Conservation (phyloP, 2,888 invertebrate genomes). For the Andricus curvator region DNA sequence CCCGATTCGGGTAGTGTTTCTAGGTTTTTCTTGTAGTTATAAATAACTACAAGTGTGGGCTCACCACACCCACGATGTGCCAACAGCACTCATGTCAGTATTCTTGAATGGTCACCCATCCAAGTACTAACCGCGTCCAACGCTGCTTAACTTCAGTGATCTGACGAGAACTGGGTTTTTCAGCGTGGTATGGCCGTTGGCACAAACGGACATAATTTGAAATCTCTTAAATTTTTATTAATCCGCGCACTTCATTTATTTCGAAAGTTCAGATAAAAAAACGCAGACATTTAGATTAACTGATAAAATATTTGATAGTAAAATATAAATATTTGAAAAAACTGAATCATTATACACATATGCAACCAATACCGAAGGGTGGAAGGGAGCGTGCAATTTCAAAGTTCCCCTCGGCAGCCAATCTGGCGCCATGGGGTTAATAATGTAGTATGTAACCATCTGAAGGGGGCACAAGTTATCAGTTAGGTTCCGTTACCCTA, state of each 20-base stretch:
- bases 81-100: too few species aligned
- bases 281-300: neutral
- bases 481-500: slow-evolving; percentile 5
- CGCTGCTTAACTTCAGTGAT: too few species aligned
- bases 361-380: slow-evolving; percentile 11
- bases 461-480: slow-evolving; percentile 14
- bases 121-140: too few species aligned
- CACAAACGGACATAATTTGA: too few species aligned
- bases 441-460: slow-evolving; percentile 6
- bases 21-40: too few species aligned
- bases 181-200: too few species aligned
- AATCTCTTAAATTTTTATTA: neutral
- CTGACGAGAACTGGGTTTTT: too few species aligned
- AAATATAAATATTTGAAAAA: neutral
- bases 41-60: too few species aligned
- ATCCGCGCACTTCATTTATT: neutral
- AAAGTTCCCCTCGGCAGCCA: slow-evolving; percentile 27
- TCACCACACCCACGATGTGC: too few species aligned
- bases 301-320: neutral
- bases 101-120: too few species aligned
- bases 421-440: slow-evolving; percentile 39
- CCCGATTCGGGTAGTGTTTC: too few species aligned
- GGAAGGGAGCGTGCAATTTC: slow-evolving; percentile 2
- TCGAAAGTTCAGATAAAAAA: neutral
- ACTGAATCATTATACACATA: neutral